Percentiles rank a stretch among this genome's conserved stretches.
Conservation (phyloP, 2,888 invertebrate genomes). For the Fragum whitleyi region DNA sequence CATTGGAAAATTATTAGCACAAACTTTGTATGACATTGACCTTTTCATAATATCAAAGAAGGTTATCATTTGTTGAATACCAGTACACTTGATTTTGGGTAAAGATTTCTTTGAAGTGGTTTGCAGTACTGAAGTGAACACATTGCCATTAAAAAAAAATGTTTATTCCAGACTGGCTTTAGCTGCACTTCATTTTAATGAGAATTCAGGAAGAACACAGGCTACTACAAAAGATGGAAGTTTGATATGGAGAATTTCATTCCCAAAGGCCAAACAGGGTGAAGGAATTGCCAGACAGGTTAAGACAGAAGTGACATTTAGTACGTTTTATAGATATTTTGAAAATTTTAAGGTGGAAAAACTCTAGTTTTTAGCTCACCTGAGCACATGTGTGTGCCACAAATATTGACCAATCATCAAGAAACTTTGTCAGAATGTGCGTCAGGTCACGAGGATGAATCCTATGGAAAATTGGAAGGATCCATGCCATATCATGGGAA, state of each 20-base stretch:
- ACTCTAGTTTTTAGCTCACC: too few relatives aligned
- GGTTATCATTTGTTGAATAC: background rate
- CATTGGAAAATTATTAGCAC: too few relatives aligned
- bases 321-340: background rate
- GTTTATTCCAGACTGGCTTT: slow-evolving; percentile 20
- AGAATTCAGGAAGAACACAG: slow-evolving; percentile 25
- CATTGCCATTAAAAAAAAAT: too few relatives aligned
- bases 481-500: too few relatives aligned
- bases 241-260: background rate
- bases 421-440: background rate
- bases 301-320: background rate
- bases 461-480: too few relatives aligned
- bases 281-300: background rate
- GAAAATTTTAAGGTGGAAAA: too few relatives aligned
- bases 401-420: too few relatives aligned
- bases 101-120: too few relatives aligned
- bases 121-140: too few relatives aligned
- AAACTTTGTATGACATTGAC: background rate
- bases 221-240: slow-evolving; percentile 16
- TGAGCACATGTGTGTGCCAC: background rate
- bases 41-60: background rate
- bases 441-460: background rate
- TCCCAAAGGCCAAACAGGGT: slow-evolving; percentile 25
- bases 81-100: too few relatives aligned
- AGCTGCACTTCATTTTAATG: slow-evolving; percentile 32